Base-by-base conservation (phyloP, 1,140 invertebrate species). In the Hetaerina americana region DNA sequence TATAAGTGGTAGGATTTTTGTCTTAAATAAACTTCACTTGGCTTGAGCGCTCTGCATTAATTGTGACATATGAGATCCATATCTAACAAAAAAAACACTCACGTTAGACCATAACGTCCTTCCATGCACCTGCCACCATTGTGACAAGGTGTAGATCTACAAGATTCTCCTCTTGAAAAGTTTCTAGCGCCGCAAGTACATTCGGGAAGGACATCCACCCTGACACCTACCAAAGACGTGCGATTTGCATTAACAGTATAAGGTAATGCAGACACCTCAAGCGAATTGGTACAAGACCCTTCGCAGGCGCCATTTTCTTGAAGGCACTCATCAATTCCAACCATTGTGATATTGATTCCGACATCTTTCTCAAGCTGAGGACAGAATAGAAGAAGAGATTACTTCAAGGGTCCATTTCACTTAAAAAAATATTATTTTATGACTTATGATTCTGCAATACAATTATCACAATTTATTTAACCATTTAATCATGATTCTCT, bases 161-260 rank as follows among this genome's bases (percentile, higher is more conserved):
- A 99, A 0, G 92, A 92, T 82, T 96, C 92, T 22, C 88, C 86
- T 78, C 93, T 92, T 68, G 88, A 91, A 78, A 96, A 96, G 79
- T 96, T 96, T 67, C 94, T 83, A 0, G 93, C 93, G 3, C 92
- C 92, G 77, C 94, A 96, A 12, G 92, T 95, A 78, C 95, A 97
- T 77, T 96, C 92, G 0, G 93, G 90, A 75, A 94, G 85, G 0
- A 95, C 91, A 78, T 93, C 90, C 5, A 96, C 92, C 72, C 92
- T 84, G 0, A 98, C 94, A 25, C 96, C 95, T 25, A 98, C 94
- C 26, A 98, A 82, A 0, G 96, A 90, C 0, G 96, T 98, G 81
- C 93, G 95, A 78, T 98, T 99, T 8, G 96, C 92, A 82, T 98
- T 98, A 0, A 98, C 94, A 88, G 96, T 92, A 75, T 96, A 95